phyloP scores from a whole-genome alignment of 2,888 invertebrate genomes.

The Agriopis leucophaearia region DNA sequence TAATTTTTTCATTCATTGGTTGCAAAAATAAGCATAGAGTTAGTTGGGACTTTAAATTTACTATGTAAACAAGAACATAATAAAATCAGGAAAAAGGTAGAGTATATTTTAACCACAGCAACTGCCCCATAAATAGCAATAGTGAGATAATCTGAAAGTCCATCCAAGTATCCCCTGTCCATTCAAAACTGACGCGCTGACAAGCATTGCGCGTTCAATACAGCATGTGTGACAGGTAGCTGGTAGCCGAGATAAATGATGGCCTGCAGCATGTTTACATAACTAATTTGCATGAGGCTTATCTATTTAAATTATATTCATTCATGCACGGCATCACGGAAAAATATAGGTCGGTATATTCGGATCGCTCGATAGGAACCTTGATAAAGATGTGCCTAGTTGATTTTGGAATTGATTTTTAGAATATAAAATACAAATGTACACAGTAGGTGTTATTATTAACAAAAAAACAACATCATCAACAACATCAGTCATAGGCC shows the following conservation, averaged over 20 bases:
- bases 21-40: too few relatives aligned
- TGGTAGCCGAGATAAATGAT: constrained; percentile 48
- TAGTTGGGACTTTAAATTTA: too few relatives aligned
- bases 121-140: constrained; percentile 27
- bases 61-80: too few relatives aligned
- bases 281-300: constrained; percentile 35
- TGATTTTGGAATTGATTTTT: too few relatives aligned
- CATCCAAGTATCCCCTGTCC: constrained; percentile 14
- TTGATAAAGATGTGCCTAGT: too few relatives aligned
- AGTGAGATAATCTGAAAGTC: constrained; percentile 19
- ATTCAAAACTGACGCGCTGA: constrained; percentile 20
- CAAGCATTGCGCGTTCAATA: constrained; percentile 34
- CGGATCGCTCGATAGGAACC: neutral
- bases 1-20: too few relatives aligned
- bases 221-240: constrained; percentile 52
- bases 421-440: too few relatives aligned
- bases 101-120: neutral
- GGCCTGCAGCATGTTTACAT: constrained; percentile 44
- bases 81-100: neutral
- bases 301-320: constrained; percentile 39
- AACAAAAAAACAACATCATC: too few relatives aligned
- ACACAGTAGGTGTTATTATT: too few relatives aligned
- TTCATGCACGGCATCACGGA: constrained; percentile 14
- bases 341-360: constrained; percentile 4
- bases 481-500: too few relatives aligned